Evolutionary conservation across 37 sponge, comb jelly and placozoan genomes (phyloP), one percentile per base, ranked within the genome.

Genomic region (Petrosia ficiformis): DNA sequence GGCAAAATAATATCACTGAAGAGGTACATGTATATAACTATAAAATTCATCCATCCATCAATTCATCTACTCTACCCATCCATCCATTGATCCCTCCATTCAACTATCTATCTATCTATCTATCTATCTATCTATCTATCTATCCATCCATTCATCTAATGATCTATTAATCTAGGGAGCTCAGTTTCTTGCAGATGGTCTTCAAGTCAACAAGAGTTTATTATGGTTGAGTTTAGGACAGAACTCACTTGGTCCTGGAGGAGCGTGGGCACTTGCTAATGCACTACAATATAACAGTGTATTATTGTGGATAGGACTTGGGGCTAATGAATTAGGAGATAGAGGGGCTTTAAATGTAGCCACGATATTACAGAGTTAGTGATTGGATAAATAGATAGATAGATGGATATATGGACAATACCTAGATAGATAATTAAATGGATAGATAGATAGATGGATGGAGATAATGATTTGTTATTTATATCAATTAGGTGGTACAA

Each of bases 151-250:
- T n/a, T n/a, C n/a, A n/a, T n/a, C n/a, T n/a, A n/a, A n/a, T n/a
- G n/a, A n/a, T n/a, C n/a, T n/a, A n/a, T n/a, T 19, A 48, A 19
- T 48, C 14, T 48, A 73, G 68, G 93, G 93, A 4, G 89, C 84
- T 10, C 89, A 93, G 67, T 72, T 72, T 44, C 42, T 93, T 30
- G 93, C 89, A 41, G 85, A 88, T 29, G 93, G 93, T 21, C 73
- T 93, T 1, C 83, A 81, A 71, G 68, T 63, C 1, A 90, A 90
- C 70, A 66, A 59, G 42, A 57, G 78, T 1, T 76, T 95, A 56
- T 74, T 84, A 39, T 95, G 95, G 95, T 63, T 95, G 1, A 89
- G 92, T 2, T 82, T 95, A 67, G 95, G 95, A 6, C 75, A 82
- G 42, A 95, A 95, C 76, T 22, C 43, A 33, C 32, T 95, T 4